A percentile compares a stretch with the other conserved stretches of the same genome.
Conservation (phyloP, 2,113 vertebrate species). For the Lepus timidus region DNA sequence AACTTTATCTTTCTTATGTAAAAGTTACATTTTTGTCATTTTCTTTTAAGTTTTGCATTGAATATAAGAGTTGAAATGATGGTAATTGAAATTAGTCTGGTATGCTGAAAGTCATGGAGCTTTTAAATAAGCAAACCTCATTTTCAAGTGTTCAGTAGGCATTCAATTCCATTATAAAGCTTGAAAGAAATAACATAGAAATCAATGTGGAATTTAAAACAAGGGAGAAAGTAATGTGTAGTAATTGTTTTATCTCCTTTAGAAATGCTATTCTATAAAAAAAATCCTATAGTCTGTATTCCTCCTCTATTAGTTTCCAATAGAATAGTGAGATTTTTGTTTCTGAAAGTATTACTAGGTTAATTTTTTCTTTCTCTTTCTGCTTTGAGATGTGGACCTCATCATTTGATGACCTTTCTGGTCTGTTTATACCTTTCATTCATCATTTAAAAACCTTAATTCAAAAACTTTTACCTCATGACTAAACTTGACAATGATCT, state of each 20-base stretch:
- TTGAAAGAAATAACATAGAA: constrained; percentile 63
- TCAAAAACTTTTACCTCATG: not conserved
- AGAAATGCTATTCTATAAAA: not conserved
- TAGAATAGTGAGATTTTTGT: not conserved
- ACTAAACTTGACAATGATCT: not conserved
- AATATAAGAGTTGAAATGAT: not conserved
- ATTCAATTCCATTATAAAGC: constrained; percentile 26
- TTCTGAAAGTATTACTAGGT: not conserved
- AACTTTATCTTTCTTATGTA: not conserved
- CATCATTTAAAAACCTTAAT: not conserved
- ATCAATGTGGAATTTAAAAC: constrained; percentile 31
- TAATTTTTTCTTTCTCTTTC: not conserved
- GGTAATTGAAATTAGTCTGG: not conserved
- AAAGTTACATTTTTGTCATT: not conserved
- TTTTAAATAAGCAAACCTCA: not conserved
- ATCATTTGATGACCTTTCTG: not conserved
- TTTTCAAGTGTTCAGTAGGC: constrained; percentile 1
- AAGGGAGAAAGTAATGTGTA: constrained; percentile 41
- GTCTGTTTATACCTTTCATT: not conserved
- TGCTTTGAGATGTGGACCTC: not conserved
- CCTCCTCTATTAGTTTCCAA: constrained; percentile 50
- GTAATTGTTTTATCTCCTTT: constrained; percentile 33
- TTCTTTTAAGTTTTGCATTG: constrained; percentile 47
- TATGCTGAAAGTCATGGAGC: not conserved
- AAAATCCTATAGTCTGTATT: not conserved